Evolutionary conservation across 2,113 vertebrate genomes (phyloP).

Genomic region (Istiophorus platypterus): DNA sequence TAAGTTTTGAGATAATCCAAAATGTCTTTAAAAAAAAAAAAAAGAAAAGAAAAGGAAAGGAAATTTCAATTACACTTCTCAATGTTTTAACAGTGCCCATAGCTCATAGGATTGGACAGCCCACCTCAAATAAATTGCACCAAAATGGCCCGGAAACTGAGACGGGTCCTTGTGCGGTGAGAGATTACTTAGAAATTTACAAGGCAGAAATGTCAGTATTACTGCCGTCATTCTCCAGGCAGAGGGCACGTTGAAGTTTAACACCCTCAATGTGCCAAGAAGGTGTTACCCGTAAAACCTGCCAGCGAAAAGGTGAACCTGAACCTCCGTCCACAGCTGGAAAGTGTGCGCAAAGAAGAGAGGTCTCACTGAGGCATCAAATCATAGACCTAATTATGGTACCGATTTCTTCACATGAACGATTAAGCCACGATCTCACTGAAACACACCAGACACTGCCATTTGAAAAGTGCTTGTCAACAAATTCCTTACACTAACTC

Average conservation of each 20-base stretch:
- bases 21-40: background rate
- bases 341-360: background rate
- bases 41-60: too few relatives aligned
- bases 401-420: constrained; percentile 6
- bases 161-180: constrained; percentile 45
- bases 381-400: background rate
- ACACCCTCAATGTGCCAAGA: constrained; percentile 50
- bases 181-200: constrained; percentile 59
- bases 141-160: constrained; percentile 14
- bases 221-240: constrained; percentile 41
- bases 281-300: constrained; percentile 38
- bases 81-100: background rate
- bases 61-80: background rate
- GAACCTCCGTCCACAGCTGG: background rate
- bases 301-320: constrained; percentile 7
- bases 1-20: background rate
- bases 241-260: constrained; percentile 54
- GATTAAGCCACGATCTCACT: constrained; percentile 1
- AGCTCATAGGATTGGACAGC: constrained; percentile 7
- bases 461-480: constrained; percentile 15
- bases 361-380: background rate
- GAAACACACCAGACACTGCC: background rate
- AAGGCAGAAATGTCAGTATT: constrained; percentile 64
- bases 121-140: constrained; percentile 20
- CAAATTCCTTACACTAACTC: background rate